Evolutionary conservation across 2,797 vertebrate species (phyloP), one percentile per base, ranked within the genome.

Genomic region (Mus spretus): DNA sequence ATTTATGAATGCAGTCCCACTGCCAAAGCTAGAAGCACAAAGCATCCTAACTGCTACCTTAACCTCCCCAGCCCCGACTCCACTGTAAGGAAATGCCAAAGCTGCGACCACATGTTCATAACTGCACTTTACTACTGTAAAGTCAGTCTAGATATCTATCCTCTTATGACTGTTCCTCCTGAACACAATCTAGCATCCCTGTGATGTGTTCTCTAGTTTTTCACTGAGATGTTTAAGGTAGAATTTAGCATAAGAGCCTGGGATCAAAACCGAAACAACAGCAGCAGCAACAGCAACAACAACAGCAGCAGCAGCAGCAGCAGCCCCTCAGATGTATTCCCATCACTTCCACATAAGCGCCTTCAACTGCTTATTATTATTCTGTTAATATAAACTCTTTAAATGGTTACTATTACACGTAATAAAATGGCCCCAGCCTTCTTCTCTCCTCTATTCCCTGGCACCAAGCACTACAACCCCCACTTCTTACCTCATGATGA

Each of bases 311-410:
- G 3, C 61, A 12, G 12, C 31, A 67, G 5, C 65, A 67, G 4
- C 9, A 74, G 6, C 31, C 6, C 31, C 67, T 47, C 12, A 72
- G 11, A 91, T 15, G 40, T 63, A 34, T 94, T 50, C 22, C 65
- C 13, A 50, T 63, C 44, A 81, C 63, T 90, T 90, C 81, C 53
- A 93, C 9, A 84, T 81, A 85, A 89, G 79, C 5, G 47, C 75
- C 12, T 74, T 84, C 24, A 81, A 34, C 6, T 17, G 28, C 55
- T 89, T 89, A 34, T 89, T 59, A 93, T 77, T 80, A 91, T 0
- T 87, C 24, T 44, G 14, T 50, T 89, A 85, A 91, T 61, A 40
- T 4, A 50, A 86, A 79, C 78, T 55, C 78, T 44, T 26, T 55
- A 55, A 55, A 55, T 13, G 17, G 78, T 22, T 80, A n/a, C 2